phyloP scores from a whole-genome alignment of 2,797 vertebrate species.

The Amazona ochrocephala region DNA sequence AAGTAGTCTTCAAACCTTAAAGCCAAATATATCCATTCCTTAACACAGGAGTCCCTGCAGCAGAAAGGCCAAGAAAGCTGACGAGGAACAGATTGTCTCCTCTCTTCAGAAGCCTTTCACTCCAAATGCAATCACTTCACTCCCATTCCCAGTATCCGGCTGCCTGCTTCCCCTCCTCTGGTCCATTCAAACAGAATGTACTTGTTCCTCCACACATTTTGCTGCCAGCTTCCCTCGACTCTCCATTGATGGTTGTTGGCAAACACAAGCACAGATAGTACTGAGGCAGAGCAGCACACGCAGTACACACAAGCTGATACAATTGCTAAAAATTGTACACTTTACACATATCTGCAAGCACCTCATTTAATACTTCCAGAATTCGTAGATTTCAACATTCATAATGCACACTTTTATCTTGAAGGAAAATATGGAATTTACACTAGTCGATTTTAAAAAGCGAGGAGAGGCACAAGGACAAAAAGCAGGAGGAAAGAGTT shows the following conservation, averaged over 20 bases:
- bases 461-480: neutral
- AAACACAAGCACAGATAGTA: neutral
- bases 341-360: neutral
- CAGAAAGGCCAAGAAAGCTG: neutral
- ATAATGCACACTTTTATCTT: neutral
- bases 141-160: neutral
- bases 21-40: neutral
- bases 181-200: slow-evolving; percentile 10
- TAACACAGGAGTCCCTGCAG: neutral
- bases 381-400: neutral
- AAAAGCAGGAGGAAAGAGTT: neutral
- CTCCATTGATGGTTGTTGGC: slow-evolving; percentile 13
- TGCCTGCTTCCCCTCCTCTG: neutral
- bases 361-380: neutral
- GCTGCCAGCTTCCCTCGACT: neutral
- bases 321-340: neutral
- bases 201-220: neutral
- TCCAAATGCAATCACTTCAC: neutral
- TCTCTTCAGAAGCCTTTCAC: neutral
- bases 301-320: neutral
- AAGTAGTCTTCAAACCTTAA: neutral
- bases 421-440: neutral
- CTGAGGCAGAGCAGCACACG: neutral
- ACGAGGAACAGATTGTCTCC: neutral
- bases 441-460: neutral